Evolutionary conservation across 2,888 invertebrate species (phyloP), one percentile per base, ranked within the genome.

Genomic region (Caenorhabditis sulstoni): DNA sequence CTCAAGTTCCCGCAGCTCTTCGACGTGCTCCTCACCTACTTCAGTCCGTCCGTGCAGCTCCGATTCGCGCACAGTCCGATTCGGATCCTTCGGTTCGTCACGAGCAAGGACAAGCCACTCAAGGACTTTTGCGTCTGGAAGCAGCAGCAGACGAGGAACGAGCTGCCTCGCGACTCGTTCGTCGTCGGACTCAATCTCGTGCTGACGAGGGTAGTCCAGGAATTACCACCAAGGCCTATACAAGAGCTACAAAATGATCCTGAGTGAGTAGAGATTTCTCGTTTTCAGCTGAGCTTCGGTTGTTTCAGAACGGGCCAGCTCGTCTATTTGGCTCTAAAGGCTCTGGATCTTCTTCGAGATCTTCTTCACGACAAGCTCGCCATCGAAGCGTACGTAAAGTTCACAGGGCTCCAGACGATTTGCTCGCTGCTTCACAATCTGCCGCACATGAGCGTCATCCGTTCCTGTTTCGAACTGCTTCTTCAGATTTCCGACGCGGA

Each of bases 401-500:
- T 29, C 29, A 7, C 29, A 7, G 29, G 29, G 4, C 29, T 29
- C 7, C 29, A 29, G 29, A 29, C 29, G 29, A 29, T 29, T 7
- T 29, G 29, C 29, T 29, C 29, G 4, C 29, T 29, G 4, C 29
- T 29, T 7, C 3, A 29, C 7, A 3, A 29, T 7, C 29, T 29
- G 4, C 29, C 29, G 22, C 16, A 14, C 37, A 16, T 20, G 16
- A 49, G 20, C 14, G 39, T 74, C 35, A 23, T 29, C 1, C 50
- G 65, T 5, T 16, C 52, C 9, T 67, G 41, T 14, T 64, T 73
- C 58, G 67, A 65, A n/a, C 14, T 79, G 7, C 50, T 79, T 3
- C 53, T 59, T 1, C 64, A 73, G 2, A 49, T 79, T 4, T 79
- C 79, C 3, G 68, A 79, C 41, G 73, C 20, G 29, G 47, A 7